Percentiles rank a stretch among this genome's conserved stretches.
Evolutionary conservation across 2,113 vertebrate species (phyloP).

Genomic region (Diphyllodes magnificus): DNA sequence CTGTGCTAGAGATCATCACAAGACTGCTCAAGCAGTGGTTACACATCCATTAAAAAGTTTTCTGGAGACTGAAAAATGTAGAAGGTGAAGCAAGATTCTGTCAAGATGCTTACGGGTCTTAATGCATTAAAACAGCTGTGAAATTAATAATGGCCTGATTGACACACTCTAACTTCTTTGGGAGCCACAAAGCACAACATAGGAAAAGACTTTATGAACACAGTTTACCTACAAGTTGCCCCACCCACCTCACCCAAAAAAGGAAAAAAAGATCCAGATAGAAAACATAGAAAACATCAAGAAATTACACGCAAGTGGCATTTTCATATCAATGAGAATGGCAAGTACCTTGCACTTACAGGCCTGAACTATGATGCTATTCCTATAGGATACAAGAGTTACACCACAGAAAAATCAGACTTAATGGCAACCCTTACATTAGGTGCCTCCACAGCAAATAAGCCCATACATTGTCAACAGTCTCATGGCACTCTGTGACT

Average conservation of each 20-base stretch:
- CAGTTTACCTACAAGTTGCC: not conserved
- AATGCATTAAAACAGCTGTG: not conserved
- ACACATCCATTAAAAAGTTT: slow-evolving; percentile 2
- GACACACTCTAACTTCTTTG: not conserved
- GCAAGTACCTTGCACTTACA: not conserved
- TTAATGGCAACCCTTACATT: not conserved
- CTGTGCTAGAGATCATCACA: not conserved
- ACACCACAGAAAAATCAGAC: not conserved
- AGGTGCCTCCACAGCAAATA: not conserved
- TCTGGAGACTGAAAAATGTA: not conserved
- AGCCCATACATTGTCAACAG: not conserved
- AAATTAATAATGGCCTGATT: not conserved
- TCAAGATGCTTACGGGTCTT: not conserved
- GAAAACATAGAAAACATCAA: not conserved
- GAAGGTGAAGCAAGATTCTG: not conserved
- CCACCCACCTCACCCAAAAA: not conserved
- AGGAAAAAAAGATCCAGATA: not conserved
- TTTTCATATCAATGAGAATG: not conserved
- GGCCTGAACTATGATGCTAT: not conserved
- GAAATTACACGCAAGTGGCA: not conserved
- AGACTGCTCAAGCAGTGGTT: not conserved
- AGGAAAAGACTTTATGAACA: not conserved
- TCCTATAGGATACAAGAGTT: not conserved
- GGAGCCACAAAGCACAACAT: not conserved
- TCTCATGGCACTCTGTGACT: not conserved